Conservation (phyloP, 2,888 invertebrate species). For the Nomada fucata region DNA sequence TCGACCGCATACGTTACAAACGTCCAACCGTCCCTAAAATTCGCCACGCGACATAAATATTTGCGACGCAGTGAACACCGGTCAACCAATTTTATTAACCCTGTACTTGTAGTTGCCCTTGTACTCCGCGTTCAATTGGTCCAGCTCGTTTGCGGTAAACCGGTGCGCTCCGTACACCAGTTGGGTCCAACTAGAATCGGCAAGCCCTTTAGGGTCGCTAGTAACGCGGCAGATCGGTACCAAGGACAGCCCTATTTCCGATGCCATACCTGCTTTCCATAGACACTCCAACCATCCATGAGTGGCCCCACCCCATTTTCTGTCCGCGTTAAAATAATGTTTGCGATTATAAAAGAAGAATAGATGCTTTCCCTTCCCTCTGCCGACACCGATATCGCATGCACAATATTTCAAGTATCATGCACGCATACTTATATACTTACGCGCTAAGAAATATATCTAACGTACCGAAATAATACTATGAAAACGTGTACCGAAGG, state of each 20-base stretch:
- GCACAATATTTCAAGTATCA: background rate
- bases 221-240: constrained; percentile 83
- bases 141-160: constrained; percentile 80
- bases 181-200: constrained; percentile 83
- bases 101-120: constrained; percentile 82
- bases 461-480: too few relatives aligned
- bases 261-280: constrained; percentile 85
- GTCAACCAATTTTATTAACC: background rate
- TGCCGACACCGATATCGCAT: background rate
- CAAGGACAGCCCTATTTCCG: constrained; percentile 85
- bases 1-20: constrained; percentile 90
- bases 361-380: background rate
- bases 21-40: constrained; percentile 86
- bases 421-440: background rate
- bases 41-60: background rate
- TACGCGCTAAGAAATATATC: background rate
- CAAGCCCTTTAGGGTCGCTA: constrained; percentile 75
- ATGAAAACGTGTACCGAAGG: too few relatives aligned
- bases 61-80: background rate
- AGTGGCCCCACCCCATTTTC: constrained; percentile 79
- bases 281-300: constrained; percentile 83
- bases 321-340: constrained; percentile 30
- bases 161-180: constrained; percentile 84
- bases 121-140: constrained; percentile 78
- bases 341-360: background rate